Base-by-base conservation (phyloP, 2,113 vertebrate genomes). In the Uropsilus gracilis region DNA sequence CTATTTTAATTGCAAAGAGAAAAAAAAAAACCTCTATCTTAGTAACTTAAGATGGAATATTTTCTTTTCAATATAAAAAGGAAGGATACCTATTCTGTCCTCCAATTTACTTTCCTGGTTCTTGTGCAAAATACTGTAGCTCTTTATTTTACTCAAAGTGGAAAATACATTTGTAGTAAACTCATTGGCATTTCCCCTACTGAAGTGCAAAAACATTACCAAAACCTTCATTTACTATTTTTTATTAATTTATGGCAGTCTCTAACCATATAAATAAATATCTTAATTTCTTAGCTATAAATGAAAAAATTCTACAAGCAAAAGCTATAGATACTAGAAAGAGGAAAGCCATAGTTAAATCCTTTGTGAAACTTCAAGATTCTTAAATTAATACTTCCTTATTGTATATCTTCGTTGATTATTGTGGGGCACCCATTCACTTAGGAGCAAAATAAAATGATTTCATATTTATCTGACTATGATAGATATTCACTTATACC, bases 91-190 rank as follows among this genome's bases (percentile, higher is more conserved):
- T 76, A 64, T 46, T 90, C 50, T 8, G 39, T 86, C 89, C 18
- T 90, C 46, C 94, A 11, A 80, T 86, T 84, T 81, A 91, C 39
- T 83, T 93, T 44, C 44, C n/a, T 57, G 13, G 9, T n/a, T 6
- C 53, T 34, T 90, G 22, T 89, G 24, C 66, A 95, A 82, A 76
- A 77, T 18, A 22, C 30, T 61, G 17, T 86, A 76, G 8, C 30
- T 66, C 61, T 92, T 86, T 69, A 82, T 86, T 92, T 73, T 66
- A 13, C 48, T 28, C 28, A 61, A 48, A 76, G 18, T 64, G 28
- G 44, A 94, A 78, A 26, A 76, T 71, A 18, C 28, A 83, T 71
- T 89, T 93, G 81, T 71, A 72, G 71, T 68, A 30, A 92, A 77
- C n/a, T 93, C 30, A 57, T 30, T 87, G 32, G 76, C 50, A 76